phyloP scores from a whole-genome alignment of 2,113 vertebrate genomes.

The Nycticryphes semicollaris region DNA sequence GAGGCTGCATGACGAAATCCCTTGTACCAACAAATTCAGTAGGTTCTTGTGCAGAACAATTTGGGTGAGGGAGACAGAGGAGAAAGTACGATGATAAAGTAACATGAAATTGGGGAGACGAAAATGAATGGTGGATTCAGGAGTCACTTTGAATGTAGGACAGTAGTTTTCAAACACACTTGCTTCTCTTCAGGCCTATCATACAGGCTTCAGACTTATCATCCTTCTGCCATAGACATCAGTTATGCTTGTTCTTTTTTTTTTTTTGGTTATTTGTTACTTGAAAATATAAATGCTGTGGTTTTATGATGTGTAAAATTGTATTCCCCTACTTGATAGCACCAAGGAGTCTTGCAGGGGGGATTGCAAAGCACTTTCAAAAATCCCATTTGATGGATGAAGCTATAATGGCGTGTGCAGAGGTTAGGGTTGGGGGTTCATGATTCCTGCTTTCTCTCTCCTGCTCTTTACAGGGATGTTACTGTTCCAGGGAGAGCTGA shows the following conservation, averaged over 20 bases:
- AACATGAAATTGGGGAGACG: background rate
- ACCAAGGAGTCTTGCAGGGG: background rate
- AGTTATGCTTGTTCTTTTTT: background rate
- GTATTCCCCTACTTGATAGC: background rate
- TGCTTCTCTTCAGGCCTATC: background rate
- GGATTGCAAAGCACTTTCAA: background rate
- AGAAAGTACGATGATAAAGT: background rate
- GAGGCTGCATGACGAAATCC: background rate
- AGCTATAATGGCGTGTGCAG: background rate
- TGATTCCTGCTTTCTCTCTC: background rate
- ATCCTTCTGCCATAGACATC: background rate
- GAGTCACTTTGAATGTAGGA: background rate
- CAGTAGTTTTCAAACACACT: background rate
- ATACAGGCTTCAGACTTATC: background rate
- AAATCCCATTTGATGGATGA: background rate
- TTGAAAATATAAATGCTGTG: background rate
- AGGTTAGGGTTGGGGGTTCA: background rate
- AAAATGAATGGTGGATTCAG: background rate
- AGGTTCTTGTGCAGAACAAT: background rate
- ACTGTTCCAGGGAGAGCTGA: background rate
- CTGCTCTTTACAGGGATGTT: background rate
- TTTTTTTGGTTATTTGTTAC: background rate
- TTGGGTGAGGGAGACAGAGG: background rate
- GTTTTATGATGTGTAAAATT: background rate
- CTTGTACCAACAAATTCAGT: background rate